Base-by-base conservation (phyloP, 2,888 invertebrate genomes). In the Incurvaria masculella region DNA sequence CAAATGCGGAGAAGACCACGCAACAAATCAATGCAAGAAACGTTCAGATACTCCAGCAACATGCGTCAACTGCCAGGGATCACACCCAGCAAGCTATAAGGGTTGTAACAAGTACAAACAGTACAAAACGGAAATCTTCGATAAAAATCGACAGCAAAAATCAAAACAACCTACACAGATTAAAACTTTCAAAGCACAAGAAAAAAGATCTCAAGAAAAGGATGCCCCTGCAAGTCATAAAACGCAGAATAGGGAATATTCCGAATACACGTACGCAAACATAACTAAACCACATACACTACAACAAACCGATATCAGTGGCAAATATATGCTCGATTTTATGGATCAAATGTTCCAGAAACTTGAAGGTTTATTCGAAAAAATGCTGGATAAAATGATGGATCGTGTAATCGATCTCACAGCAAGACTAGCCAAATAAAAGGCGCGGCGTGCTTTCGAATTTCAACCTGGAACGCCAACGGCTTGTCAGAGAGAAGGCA, bases 1-100 rank as follows among this genome's bases (percentile, higher is more conserved):
- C 3, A 57, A 57, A 49, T 57, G 56, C 40, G 56, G 50, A 6
- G 42, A 56, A 33, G n/a, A 38, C 5, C 58, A 57, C 20, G 54
- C 53, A 49, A 59, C 56, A 1, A 40, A 53, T 8, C 52, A 53
- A 42, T 50, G 55, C 42, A 23, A 38, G 8, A 56, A 55, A 49
- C 50, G n/a, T 2, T 47, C 47, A n/a, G 50, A 55, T 10, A 54
- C 54, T 2, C 51, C 53, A 4, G 56, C 55, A 8, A 51, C 48
- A n/a, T 57, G 53, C 20, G 53, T 51, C 8, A 49, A 56, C 0
- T 56, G 56, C 38, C 18, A 33, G 17, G 48, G 53, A 20, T 47
- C 51, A 43, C 56, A 55, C 27, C 54, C 54, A 10, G 52, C 53
- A 10, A 56, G 53, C 49, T 56, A 53, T 18, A 46, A 46, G 40